Evolutionary conservation across 2,113 vertebrate genomes (phyloP), one percentile per base, ranked within the genome.

Genomic region (Gavia stellata): DNA sequence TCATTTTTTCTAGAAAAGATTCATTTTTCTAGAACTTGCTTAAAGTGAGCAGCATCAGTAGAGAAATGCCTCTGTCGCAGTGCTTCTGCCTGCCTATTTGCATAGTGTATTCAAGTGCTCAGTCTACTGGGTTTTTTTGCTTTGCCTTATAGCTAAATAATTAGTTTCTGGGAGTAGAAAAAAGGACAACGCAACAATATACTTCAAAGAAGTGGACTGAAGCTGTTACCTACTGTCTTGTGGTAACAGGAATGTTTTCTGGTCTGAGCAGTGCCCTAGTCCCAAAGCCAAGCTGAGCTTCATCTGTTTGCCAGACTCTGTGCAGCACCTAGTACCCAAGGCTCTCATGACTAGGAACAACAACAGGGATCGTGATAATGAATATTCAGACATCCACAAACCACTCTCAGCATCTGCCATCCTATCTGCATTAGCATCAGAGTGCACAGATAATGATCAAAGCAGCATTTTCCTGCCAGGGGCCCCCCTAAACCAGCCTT

Each of bases 311-410:
- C 86, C 93, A 92, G 94, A 73, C 87, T 79, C 70, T 55, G 1
- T 66, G 63, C 68, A 50, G 67, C 63, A 96, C 75, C 50, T 67
- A 13, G 5, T 42, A 97, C 85, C 88, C 90, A 90, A 81, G 82
- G 85, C 92, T 94, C 92, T 81, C 90, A 74, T 34, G 90, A 83
- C 79, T 73, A 83, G 87, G 85, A 96, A 92, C 92, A 95, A 93
- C 94, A 95, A 80, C 71, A 85, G 73, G 85, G 92, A 81, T 26
- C 33, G 82, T 56, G 85, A 95, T 93, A 94, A 95, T 96, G 96
- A 97, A 96, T 96, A 96, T 97, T 96, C 95, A 96, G 94, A 73
- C 84, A 93, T 53, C 91, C 89, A 96, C 94, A 97, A 96, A 94
- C 94, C 92, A 87, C 78, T 82, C 95, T 90, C 83, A 94, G 91